These are phyloP conservation scores for Lates japonicus DNA, from an alignment of 2,797 vertebrate genomes.

Conservation along the genomic window DNA sequence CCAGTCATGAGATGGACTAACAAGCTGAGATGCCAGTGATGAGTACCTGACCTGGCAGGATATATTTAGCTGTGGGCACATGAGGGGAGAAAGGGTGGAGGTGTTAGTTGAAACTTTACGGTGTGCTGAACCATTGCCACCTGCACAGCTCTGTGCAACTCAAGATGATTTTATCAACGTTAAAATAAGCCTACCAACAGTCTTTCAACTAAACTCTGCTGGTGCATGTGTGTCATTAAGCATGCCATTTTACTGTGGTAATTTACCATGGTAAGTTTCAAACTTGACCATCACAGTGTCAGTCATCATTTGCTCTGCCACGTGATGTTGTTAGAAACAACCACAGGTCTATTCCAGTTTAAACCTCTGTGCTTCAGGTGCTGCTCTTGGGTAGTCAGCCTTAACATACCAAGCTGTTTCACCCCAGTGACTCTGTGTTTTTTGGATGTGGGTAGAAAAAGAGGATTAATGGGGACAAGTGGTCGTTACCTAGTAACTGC, in stretches of 20 bases:
- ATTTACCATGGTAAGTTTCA: not conserved
- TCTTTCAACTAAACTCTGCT: not conserved
- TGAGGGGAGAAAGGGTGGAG: constrained; percentile 29
- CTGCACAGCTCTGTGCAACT: constrained; percentile 35
- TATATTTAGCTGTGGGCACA: constrained; percentile 71
- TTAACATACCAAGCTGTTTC: not conserved
- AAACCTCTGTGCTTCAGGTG: not conserved
- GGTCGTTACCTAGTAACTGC: not conserved
- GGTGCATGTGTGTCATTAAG: not conserved
- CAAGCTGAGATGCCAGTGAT: constrained; percentile 66
- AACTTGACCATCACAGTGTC: not conserved
- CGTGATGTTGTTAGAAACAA: not conserved
- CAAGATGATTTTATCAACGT: constrained; percentile 10
- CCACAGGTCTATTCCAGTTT: not conserved
- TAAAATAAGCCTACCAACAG: constrained; percentile 4
- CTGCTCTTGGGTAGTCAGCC: not conserved
- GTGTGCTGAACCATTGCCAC: constrained; percentile 21
- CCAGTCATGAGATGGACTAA: constrained; percentile 65
- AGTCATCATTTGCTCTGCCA: not conserved
- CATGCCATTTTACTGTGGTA: not conserved
- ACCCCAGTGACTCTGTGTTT: not conserved
- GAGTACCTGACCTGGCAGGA: constrained; percentile 45
- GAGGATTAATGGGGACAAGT: not conserved
- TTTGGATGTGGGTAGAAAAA: not conserved
- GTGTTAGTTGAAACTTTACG: constrained; percentile 24